Evolutionary conservation across 2,888 invertebrate species (phyloP).

Genomic region (Bhutanitis thaidina): DNA sequence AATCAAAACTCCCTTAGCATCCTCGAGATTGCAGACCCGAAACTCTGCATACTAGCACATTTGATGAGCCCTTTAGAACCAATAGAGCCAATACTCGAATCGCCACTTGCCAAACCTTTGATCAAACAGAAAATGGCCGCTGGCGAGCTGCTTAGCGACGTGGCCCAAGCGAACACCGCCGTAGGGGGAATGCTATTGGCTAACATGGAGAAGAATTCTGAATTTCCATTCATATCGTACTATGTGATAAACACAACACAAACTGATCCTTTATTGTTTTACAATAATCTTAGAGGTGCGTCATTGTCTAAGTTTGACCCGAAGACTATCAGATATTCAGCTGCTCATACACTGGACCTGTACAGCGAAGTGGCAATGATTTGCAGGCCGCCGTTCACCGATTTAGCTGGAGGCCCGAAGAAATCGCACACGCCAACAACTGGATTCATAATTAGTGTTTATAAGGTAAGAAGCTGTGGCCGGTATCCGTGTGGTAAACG

Average conservation of each 20-base stretch:
- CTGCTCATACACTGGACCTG: constrained; percentile 91
- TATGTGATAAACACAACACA: constrained; percentile 93
- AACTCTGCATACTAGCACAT: constrained; percentile 92
- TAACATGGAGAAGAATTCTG: constrained; percentile 93
- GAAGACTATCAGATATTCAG: constrained; percentile 86
- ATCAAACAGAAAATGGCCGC: constrained; percentile 89
- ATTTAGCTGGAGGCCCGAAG: constrained; percentile 86
- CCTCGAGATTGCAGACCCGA: constrained; percentile 92
- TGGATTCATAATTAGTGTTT: constrained; percentile 95
- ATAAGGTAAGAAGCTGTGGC: constrained; percentile 83
- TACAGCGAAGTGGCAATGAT: constrained; percentile 96
- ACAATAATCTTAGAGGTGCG: constrained; percentile 90
- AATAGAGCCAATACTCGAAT: constrained; percentile 91
- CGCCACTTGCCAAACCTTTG: constrained; percentile 89
- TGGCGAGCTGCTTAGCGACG: constrained; percentile 87
- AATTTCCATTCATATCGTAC: constrained; percentile 95
- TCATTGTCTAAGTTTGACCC: constrained; percentile 93
- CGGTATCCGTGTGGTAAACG: no score
- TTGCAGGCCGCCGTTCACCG: constrained; percentile 91
- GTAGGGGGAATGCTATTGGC: constrained; percentile 92
- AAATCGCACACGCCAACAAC: constrained; percentile 90
- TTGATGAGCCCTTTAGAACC: constrained; percentile 94
- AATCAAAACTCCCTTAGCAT: constrained; percentile 84
- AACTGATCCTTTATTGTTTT: constrained; percentile 91
- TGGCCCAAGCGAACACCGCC: constrained; percentile 86